Conservation (phyloP, 2,113 vertebrate genomes). For the Prietella phreatophila region DNA sequence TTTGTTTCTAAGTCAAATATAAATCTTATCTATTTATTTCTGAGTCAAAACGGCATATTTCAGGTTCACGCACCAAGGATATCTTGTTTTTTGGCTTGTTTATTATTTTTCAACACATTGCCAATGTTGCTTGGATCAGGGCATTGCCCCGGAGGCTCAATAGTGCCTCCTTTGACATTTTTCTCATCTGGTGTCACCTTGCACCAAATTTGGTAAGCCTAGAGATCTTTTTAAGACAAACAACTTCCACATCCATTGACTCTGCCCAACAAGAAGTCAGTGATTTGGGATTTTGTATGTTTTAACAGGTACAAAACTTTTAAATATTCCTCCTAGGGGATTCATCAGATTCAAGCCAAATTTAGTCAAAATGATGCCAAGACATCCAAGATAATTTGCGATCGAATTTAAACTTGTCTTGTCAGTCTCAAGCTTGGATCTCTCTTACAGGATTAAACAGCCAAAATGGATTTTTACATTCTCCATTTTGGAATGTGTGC, state of each 20-base stretch:
- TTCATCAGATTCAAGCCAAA: not conserved
- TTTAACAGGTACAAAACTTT: not conserved
- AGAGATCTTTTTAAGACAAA: too few species aligned
- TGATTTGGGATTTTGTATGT: not conserved
- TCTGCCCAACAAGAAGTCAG: not conserved
- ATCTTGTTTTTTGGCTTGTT: too few species aligned
- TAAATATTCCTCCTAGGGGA: not conserved
- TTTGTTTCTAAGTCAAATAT: not conserved
- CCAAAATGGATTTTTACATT: not conserved
- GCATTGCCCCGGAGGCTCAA: too few species aligned
- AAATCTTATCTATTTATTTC: too few species aligned
- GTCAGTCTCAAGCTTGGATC: not conserved
- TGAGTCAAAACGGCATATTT: too few species aligned
- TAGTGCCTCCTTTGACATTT: not conserved
- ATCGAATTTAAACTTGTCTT: not conserved
- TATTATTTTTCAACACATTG: too few species aligned
- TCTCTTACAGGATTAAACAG: not conserved
- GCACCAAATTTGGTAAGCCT: too few species aligned
- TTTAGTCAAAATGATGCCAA: not conserved
- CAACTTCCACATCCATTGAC: not conserved
- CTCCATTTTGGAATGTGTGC: too few species aligned
- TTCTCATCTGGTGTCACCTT: too few species aligned
- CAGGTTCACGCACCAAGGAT: too few species aligned
- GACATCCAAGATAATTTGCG: not conserved
- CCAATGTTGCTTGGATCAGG: too few species aligned